These are phyloP conservation scores for Peromyscus aztecus DNA, from an alignment of 2,797 vertebrate species.

Conservation along the genomic window DNA sequence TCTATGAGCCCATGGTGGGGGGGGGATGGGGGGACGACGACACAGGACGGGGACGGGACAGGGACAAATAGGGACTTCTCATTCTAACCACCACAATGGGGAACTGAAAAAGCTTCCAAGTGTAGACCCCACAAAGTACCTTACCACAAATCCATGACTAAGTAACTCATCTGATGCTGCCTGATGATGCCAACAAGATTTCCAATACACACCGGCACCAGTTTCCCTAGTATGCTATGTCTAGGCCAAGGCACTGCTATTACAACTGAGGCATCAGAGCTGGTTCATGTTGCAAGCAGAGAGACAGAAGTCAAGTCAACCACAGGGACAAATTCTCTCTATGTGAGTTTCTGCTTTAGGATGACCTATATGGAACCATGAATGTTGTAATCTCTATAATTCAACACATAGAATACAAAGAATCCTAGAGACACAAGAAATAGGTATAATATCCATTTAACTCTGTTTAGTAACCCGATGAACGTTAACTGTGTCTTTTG, in stretches of 20 bases:
- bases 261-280: slow-evolving; percentile 24
- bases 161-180: slow-evolving; percentile 20
- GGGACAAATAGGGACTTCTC: background rate
- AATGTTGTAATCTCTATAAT: slow-evolving; percentile 3
- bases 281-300: background rate
- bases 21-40: background rate
- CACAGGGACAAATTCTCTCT: background rate
- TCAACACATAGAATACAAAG: slow-evolving; percentile 31
- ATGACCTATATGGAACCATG: slow-evolving; percentile 27
- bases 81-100: background rate
- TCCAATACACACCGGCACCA: slow-evolving; percentile 19
- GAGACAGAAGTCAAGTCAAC: background rate
- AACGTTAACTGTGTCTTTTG: slow-evolving; percentile 35
- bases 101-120: background rate
- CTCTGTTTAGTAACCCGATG: background rate
- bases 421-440: slow-evolving; percentile 26
- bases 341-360: slow-evolving; percentile 42
- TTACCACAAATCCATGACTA: background rate
- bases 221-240: background rate
- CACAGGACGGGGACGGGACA: background rate
- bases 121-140: background rate
- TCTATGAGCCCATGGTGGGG: background rate
- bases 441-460: slow-evolving; percentile 22
- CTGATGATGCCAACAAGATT: background rate
- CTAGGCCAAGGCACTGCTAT: background rate